These are phyloP conservation scores for Seladonia tumulorum DNA, from an alignment of 2,888 invertebrate genomes.

Conservation along the genomic window DNA sequence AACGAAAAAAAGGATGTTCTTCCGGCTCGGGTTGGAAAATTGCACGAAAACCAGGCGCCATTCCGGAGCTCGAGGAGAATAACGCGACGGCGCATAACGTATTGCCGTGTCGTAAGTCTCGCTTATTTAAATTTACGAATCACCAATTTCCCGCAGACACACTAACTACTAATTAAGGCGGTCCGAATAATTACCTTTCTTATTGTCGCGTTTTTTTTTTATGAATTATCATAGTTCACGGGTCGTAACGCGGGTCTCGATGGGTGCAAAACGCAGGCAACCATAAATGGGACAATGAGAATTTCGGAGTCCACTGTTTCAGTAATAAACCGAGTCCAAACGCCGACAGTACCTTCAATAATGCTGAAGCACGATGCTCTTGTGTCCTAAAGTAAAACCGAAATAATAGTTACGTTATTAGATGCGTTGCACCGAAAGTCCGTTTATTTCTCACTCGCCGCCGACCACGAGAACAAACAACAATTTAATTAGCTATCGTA, in stretches of 20 bases:
- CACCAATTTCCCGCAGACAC: background rate
- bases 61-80: background rate
- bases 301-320: background rate
- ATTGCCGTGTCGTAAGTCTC: slow-evolving; percentile 9
- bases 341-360: background rate
- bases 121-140: slow-evolving; percentile 25
- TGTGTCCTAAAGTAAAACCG: background rate
- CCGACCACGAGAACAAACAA: background rate
- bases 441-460: background rate
- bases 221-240: background rate
- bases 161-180: slow-evolving; percentile 22
- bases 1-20: background rate
- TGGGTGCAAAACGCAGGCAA: background rate
- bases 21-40: background rate
- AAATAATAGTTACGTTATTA: background rate
- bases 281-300: background rate
- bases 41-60: slow-evolving; percentile 14
- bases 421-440: background rate
- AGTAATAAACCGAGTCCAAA: background rate
- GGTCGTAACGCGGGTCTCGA: background rate
- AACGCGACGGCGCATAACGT: background rate
- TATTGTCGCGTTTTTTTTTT: background rate
- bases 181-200: background rate
- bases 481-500: background rate
- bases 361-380: background rate